Base-by-base conservation (phyloP, 2,797 vertebrate species). In the Crossoptilon crossoptilon region DNA sequence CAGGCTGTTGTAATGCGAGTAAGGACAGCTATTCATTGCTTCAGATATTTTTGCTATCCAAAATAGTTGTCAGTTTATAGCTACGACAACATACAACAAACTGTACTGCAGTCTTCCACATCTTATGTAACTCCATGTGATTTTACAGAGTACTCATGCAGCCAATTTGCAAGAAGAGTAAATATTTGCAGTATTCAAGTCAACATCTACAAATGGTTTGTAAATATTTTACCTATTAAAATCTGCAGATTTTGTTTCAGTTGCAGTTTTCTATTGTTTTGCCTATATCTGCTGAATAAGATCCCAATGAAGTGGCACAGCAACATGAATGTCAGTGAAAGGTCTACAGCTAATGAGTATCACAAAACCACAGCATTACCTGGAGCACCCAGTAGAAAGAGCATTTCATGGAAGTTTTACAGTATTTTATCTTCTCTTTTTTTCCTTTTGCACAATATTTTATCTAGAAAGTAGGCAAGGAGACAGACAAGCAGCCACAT, bases 181-280 rank as follows among this genome's bases (percentile, higher is more conserved):
- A 94, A 93, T 93, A 95, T 94, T 93, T 95, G 71, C 74, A 26
- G 39, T 87, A 84, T 84, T 90, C 84, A 90, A 95, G 68, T 48
- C 77, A 70, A 26, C 16, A 0, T 51, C 59, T 80, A 71, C 29
- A 72, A 87, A 87, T 0, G 0, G 51, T 75, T 93, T 91, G 84
- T 81, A 94, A 87, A 83, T 81, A 96, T 78, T 93, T 93, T 86
- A 69, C 67, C 73, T 93, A 84, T 81, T 41, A 72, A 82, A 84
- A 29, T 3, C 49, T 44, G n/a, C n/a, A 21, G 27, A 69, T 58
- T 87, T 84, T 94, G 27, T 70, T 94, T 44, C 43, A 44, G 43
- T 44, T 44, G 43, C 17, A 49, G 22, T 84, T 78, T 84, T 55
- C 13, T 71, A 56, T 44, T 72, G 22, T 39, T 83, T 33, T 22